Conservation (phyloP, 2,888 invertebrate genomes). For the Protodeltote pygarga region DNA sequence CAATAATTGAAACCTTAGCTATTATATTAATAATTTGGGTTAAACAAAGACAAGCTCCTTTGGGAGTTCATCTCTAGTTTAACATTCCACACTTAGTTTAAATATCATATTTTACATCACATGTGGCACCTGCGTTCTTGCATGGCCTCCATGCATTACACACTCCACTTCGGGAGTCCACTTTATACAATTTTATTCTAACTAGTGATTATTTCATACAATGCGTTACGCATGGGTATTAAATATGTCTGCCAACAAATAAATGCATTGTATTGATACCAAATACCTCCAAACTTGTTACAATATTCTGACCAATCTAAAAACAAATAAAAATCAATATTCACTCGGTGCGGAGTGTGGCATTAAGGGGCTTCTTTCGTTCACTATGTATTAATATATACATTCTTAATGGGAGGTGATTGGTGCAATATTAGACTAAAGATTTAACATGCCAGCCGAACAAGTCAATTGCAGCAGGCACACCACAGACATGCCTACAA, state of each 20-base stretch:
- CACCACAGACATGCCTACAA: conserved; percentile 2
- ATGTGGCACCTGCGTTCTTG: conserved; percentile 18
- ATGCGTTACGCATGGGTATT: conserved; percentile 12
- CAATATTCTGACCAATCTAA: conserved; percentile 9
- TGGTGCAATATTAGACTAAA: background rate
- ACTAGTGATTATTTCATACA: conserved; percentile 32
- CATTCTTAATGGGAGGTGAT: conserved; percentile 10
- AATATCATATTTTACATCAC: conserved; percentile 47
- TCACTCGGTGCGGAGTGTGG: background rate
- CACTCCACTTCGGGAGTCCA: conserved; percentile 17
- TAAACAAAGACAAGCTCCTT: conserved; percentile 50
- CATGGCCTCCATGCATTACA: conserved; percentile 6
- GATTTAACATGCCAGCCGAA: conserved; percentile 17
- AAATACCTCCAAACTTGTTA: conserved; percentile 16
- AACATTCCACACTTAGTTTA: conserved; percentile 48
- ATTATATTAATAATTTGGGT: conserved; percentile 55
- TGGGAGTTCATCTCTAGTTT: conserved; percentile 43
- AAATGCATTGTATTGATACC: conserved; percentile 40
- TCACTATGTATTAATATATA: conserved; percentile 32
- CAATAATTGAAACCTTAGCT: conserved; percentile 68
- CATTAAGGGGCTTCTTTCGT: conserved; percentile 7
- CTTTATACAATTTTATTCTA: conserved; percentile 50
- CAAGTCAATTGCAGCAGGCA: conserved; percentile 2
- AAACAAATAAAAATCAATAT: conserved; percentile 5
- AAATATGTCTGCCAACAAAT: conserved; percentile 27